These are phyloP conservation scores for Bombus terrestris DNA, from an alignment of 1,140 invertebrate species.

Conservation along the genomic window DNA sequence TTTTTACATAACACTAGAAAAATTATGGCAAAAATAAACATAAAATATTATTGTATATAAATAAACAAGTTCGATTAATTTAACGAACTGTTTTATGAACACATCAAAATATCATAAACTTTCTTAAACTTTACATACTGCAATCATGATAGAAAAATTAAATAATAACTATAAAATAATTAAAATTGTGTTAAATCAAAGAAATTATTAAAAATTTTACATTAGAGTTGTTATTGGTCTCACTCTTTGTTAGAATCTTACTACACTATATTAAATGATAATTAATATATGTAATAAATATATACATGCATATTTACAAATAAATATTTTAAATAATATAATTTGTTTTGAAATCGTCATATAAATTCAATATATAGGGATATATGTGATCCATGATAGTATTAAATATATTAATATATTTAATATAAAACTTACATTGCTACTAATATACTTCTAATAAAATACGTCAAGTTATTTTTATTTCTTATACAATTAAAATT, in stretches of 20 bases:
- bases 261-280: constrained; percentile 19
- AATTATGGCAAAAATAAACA: not conserved
- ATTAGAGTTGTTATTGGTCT: constrained; percentile 47
- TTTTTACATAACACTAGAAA: too few species aligned
- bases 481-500: constrained; percentile 22
- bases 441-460: not conserved
- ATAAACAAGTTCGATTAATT: not conserved
- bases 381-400: not conserved
- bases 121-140: not conserved
- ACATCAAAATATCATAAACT: not conserved
- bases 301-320: not conserved
- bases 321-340: constrained; percentile 12
- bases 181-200: not conserved
- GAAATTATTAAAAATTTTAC: not conserved
- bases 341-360: not conserved
- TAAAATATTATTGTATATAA: not conserved
- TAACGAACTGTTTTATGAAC: not conserved
- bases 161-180: not conserved
- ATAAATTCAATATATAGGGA: constrained; percentile 1
- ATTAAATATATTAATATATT: constrained; percentile 22
- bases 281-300: not conserved
- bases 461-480: constrained; percentile 20
- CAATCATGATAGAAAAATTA: not conserved
- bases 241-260: constrained; percentile 21
- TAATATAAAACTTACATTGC: constrained; percentile 21